Base-by-base conservation (phyloP, 53 echinoderm and acorn worm genomes). In the Pentamera pediparva region DNA sequence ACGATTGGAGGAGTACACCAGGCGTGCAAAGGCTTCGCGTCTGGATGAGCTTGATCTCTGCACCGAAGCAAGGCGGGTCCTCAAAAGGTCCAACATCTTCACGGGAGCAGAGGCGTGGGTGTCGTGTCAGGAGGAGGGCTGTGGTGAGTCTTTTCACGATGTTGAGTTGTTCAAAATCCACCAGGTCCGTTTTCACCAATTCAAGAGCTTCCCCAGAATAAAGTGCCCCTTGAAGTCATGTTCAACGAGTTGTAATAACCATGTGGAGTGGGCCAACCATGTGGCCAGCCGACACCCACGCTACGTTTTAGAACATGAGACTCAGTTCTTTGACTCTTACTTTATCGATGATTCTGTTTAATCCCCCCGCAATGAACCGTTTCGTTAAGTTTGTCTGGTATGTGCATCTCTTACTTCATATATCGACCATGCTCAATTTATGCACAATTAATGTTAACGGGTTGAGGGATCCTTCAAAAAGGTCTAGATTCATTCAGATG, bases 231-330 rank as follows among this genome's bases (percentile, higher is more conserved):
- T 65, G 10, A 65, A 62, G 3, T 3, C 4, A 0, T 78, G 78
- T 8, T 3, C 21, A n/a, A 25, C 0, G 0, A 19, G 41, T 0
- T 76, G 61, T 13, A 40, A 40, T 6, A 76, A 17, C 1, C 59
- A 56, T 4, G 11, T 28, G 20, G 76, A 76, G 19, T 76, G 76
- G 76, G 3, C 59, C 0, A 76, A 41, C 45, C 76, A 61, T 27
- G 2, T 76, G 15, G 7, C 21, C 4, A 6, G 4, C 0, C 24
- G 62, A 37, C 76, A 50, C 1, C 51, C 77, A 2, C 9, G 48
- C 2, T 77, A n/a, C 49, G 51, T 62, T 13, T 40, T n/a, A 0
- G 5, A 24, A 13, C 78, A 39, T 54, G 47, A 61, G 2, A 39
- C 4, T n/a, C 2, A 54, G 0, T 61, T 43, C 32, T 76, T 61